A percentile compares a stretch with the other conserved stretches of the same genome.
phyloP scores from a whole-genome alignment of 2,113 vertebrate genomes.

The Siniperca chuatsi region DNA sequence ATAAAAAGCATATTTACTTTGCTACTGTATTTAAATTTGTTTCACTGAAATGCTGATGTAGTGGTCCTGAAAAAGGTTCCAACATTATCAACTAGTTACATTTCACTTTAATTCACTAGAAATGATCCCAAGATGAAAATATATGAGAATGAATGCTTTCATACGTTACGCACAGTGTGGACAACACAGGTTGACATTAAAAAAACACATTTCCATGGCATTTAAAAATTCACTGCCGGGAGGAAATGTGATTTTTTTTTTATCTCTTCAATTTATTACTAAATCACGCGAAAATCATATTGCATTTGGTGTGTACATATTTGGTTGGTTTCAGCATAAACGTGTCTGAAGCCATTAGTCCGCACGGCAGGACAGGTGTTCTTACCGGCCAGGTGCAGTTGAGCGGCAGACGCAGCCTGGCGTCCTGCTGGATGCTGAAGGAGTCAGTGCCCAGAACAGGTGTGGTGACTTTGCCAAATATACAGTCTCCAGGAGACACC shows the following conservation, averaged over 20 bases:
- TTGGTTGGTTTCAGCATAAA: not conserved
- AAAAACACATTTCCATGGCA: no score
- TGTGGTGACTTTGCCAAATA: conserved; percentile 91
- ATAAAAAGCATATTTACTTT: not conserved
- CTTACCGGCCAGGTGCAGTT: conserved; percentile 99
- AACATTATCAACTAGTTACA: not conserved
- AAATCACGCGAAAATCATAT: not conserved
- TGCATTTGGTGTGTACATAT: no score
- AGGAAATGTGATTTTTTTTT: not conserved
- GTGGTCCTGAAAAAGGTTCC: not conserved
- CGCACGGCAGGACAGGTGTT: conserved; percentile 20
- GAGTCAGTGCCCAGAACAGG: conserved; percentile 92
- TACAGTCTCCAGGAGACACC: conserved; percentile 90
- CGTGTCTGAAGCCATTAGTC: not conserved
- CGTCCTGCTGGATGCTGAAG: conserved; percentile 87
- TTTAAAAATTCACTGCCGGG: no score
- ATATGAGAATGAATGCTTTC: not conserved
- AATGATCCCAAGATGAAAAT: not conserved
- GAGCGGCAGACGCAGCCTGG: conserved; percentile 89
- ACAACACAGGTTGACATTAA: not conserved
- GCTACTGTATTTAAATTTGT: not conserved
- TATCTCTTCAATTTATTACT: no score
- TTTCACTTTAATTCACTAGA: not conserved
- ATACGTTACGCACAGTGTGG: not conserved
- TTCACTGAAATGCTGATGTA: not conserved